These are phyloP conservation scores for Intellagama lesueurii DNA, from an alignment of 2,797 vertebrate genomes.

Conservation along the genomic window DNA sequence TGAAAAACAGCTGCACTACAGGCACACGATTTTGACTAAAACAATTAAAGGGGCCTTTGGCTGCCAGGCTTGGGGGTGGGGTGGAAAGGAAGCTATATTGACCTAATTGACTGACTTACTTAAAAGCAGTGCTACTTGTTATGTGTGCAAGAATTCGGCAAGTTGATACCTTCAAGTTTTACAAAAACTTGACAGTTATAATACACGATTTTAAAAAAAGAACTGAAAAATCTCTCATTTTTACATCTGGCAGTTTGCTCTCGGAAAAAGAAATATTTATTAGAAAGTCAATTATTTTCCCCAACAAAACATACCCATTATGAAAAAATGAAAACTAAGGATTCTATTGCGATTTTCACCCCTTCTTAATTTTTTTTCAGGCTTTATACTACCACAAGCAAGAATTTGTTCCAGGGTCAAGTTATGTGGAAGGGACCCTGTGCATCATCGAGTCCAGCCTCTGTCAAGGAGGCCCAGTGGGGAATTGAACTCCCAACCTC, in stretches of 20 bases:
- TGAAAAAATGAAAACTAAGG: neutral
- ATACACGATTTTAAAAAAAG: neutral
- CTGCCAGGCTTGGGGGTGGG: conserved; percentile 37
- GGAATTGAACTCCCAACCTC: too few species aligned
- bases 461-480: too few species aligned
- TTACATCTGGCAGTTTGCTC: neutral
- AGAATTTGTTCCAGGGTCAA: neutral
- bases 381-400: neutral
- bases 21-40: conserved; percentile 55
- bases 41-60: conserved; percentile 53
- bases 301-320: neutral
- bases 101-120: conserved; percentile 49
- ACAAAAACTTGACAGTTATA: conserved; percentile 40
- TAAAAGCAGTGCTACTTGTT: conserved; percentile 41
- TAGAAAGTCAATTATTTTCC: neutral
- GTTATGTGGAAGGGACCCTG: neutral
- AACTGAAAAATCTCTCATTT: neutral
- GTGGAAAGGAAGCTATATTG: conserved; percentile 52
- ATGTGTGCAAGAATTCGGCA: conserved; percentile 32
- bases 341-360: neutral
- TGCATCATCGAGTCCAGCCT: too few species aligned
- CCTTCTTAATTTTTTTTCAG: neutral
- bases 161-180: conserved; percentile 29
- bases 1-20: conserved; percentile 49
- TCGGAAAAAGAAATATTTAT: neutral